Conservation (phyloP, 2,797 vertebrate genomes). For the Podargus strigoides region DNA sequence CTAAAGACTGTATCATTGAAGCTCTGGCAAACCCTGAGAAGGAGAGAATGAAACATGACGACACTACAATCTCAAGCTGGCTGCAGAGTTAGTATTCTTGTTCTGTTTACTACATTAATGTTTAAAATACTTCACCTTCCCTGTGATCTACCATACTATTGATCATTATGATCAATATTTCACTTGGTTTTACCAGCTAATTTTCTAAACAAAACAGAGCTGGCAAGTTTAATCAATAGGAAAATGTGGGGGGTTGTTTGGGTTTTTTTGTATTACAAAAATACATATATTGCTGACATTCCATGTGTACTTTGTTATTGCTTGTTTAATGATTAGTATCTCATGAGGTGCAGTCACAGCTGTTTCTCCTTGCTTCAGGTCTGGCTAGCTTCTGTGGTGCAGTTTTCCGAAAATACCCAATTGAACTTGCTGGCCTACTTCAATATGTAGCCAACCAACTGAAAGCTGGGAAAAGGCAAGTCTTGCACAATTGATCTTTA, state of each 20-base stretch:
- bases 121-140: background rate
- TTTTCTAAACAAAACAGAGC: background rate
- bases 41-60: constrained; percentile 99
- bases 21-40: constrained; percentile 98
- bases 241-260: too few relatives aligned
- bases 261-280: background rate
- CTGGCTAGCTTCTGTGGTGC: constrained; percentile 96
- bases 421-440: constrained; percentile 94
- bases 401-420: constrained; percentile 97
- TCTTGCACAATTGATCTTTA: background rate
- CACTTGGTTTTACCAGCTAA: background rate
- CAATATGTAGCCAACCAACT: constrained; percentile 98
- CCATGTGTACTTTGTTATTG: background rate
- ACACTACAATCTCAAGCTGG: constrained; percentile 98
- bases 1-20: constrained; percentile 96
- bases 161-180: background rate
- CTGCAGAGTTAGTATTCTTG: constrained; percentile 88
- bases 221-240: background rate
- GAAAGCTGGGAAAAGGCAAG: constrained; percentile 96
- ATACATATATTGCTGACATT: background rate
- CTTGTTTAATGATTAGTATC: background rate
- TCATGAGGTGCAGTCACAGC: background rate
- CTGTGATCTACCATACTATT: background rate
- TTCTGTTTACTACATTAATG: background rate
- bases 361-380: constrained; percentile 73